Evolutionary conservation across 2,113 vertebrate genomes (phyloP), one percentile per base, ranked within the genome.

Genomic region (Podiceps cristatus): DNA sequence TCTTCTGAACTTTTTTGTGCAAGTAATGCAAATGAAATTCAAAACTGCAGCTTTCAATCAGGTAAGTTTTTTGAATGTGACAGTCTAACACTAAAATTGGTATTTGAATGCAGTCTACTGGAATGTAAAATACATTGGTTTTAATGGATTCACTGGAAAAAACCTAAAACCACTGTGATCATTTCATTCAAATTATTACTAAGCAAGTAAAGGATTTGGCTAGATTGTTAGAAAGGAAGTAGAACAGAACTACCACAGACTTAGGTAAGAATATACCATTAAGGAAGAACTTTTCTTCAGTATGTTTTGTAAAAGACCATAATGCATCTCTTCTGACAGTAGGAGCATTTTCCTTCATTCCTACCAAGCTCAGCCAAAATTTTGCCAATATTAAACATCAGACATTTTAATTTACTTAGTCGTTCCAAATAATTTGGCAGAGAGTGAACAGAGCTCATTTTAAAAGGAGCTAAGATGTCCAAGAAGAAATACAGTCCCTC

Each of bases 401-500:
- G 77, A 52, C 23, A 76, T 84, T 86, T 79, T 86, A 59, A 95
- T 74, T 93, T 37, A 76, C 25, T 86, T 89, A 86, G 22, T 94
- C 78, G 35, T 75, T 92, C 47, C 31, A 84, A 63, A 88, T 66
- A 93, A 90, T 79, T 92, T 85, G 71, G 27, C 5, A 5, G 49
- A 90, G 53, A 82, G 69, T 52, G 73, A 96, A 76, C 20, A 79
- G 55, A 59, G 37, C 28, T 93, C 79, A 88, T 88, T 96, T 90
- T 79, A 85, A 92, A 94, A 94, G 59, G 10, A 86, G 47, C 49
- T 59, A 73, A 87, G 78, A 78, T 25, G 33, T 45, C 27, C 40
- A 86, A 77, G 66, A 92, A 94, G 77, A 97, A 95, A 94, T 71
- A 84, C 18, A 74, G 78, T 88, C 76, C 56, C 35, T 87, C 59